Conservation (phyloP, 2,113 vertebrate species). For the Spermophilus dauricus region DNA sequence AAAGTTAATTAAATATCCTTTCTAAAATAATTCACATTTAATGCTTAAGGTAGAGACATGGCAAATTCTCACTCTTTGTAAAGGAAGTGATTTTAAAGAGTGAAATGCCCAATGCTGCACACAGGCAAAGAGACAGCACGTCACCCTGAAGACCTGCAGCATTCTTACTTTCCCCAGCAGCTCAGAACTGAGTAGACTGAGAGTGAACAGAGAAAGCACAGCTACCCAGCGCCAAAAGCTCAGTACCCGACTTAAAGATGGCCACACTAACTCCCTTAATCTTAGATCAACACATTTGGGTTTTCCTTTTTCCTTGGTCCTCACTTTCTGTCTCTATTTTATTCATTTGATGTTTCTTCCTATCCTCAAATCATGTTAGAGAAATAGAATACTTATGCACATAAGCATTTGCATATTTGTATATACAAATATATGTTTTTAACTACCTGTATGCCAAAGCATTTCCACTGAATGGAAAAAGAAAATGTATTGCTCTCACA, state of each 20-base stretch:
- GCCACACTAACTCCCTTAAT: not conserved
- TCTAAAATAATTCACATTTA: not conserved
- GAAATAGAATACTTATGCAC: not conserved
- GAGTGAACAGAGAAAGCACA: not conserved
- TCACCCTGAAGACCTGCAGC: not conserved
- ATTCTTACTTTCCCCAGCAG: rapidly evolving
- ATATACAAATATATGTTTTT: not conserved
- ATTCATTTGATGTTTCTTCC: not conserved
- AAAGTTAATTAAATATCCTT: not conserved
- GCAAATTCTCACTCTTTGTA: not conserved
- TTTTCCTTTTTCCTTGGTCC: not conserved
- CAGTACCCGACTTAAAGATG: not conserved
- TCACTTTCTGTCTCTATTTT: not conserved
- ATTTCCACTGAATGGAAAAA: not conserved
- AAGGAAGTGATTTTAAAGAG: not conserved
- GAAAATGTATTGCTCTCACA: not conserved
- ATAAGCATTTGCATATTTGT: not conserved
- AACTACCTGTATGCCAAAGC: not conserved
- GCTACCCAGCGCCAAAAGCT: not conserved
- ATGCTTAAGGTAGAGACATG: not conserved
- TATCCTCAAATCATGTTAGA: not conserved
- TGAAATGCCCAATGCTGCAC: not conserved
- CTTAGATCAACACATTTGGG: not conserved
- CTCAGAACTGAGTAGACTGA: not conserved
- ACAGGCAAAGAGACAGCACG: not conserved